Base-by-base conservation (phyloP, 2,888 invertebrate genomes). In the Thymelicus sylvestris region DNA sequence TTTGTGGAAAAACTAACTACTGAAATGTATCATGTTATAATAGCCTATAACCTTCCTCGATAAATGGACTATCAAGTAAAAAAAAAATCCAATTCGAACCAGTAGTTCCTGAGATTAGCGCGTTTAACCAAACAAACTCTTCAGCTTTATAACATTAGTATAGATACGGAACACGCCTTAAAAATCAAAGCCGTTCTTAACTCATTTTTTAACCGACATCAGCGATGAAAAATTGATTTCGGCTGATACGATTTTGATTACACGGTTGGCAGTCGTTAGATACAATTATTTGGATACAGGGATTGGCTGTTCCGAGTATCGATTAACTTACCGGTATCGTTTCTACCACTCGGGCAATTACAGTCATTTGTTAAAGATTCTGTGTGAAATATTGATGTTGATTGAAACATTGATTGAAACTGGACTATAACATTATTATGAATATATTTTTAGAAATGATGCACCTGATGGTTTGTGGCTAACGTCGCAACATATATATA, bases 171-270 rank as follows among this genome's bases (percentile, higher is more conserved):
- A 69, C 69, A 7, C 12, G 44, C 24, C 1, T 19, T 13, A 38
- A 24, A 19, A 13, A 8, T n/a, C 13, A 7, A 31, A 8, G 8
- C 15, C 44, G 44, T 31, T 10, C 24, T 31, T 59, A 19, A 13
- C 52, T 13, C 15, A 50, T 19, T 61, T 71, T 89, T 85, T 88
- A 91, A 89, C 87, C 86, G 89, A 81, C 83, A 81, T 79, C 82
- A 80, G 79, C 87, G 88, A 84, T 89, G 91, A 91, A 89, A 92
- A 93, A 93, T 93, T 93, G 92, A 93, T 93, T 93, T 92, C 82
- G 84, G 81, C 83, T 90, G 92, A 91, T 92, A 91, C 83, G 87
- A 82, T 89, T 92, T 90, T 92, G 92, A 93, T 93, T 92, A 93
- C 87, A 92, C 74, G 88, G 81, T 87, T 85, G 83, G 84, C 74